Conservation (phyloP, 2,797 vertebrate genomes). For the Falco biarmicus region DNA sequence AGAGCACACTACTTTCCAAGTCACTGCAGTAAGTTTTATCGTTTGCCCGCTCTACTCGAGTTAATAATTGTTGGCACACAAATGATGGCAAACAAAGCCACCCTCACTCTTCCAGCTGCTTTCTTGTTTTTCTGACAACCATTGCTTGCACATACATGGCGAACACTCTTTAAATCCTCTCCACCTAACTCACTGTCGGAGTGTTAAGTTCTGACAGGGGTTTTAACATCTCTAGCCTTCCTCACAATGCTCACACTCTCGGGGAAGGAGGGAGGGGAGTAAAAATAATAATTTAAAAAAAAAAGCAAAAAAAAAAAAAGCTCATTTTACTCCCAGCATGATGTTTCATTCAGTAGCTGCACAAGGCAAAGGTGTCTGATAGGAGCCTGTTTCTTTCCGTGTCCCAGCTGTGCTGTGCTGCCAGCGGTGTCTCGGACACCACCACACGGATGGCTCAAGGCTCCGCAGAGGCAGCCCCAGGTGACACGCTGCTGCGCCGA, state of each 20-base stretch:
- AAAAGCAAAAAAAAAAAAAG: not conserved
- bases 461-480: not conserved
- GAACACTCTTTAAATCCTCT: not conserved
- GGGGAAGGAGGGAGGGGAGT: no score
- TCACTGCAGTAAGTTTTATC: not conserved
- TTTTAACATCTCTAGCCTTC: not conserved
- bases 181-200: not conserved
- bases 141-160: not conserved
- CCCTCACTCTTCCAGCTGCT: not conserved
- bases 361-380: not conserved
- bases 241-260: not conserved
- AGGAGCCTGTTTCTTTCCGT: not conserved
- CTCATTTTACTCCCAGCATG: not conserved
- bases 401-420: not conserved
- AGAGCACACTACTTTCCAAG: not conserved
- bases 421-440: not conserved
- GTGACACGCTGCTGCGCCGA: not conserved
- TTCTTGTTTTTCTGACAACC: not conserved
- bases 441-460: not conserved
- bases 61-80: conserved; percentile 18
- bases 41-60: not conserved
- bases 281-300: not conserved
- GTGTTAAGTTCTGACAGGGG: not conserved
- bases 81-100: not conserved
- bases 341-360: not conserved